Evolutionary conservation across 2,113 vertebrate genomes (phyloP).

Genomic region (Cavia porcellus): DNA sequence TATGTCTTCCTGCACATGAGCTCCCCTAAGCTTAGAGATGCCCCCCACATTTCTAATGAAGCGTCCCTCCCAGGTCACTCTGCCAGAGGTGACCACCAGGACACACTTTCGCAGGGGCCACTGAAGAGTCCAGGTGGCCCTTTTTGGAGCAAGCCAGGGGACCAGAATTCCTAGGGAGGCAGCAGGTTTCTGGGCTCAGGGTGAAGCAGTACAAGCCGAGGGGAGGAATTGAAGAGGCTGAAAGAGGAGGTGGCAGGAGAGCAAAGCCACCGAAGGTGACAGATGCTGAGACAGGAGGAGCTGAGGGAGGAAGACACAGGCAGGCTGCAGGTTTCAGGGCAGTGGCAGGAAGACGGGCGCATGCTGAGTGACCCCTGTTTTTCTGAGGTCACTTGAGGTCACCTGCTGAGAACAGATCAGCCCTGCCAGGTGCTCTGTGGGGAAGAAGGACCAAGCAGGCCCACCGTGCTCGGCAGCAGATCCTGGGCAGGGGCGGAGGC

Average conservation of each 20-base stretch:
- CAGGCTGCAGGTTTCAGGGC: neutral
- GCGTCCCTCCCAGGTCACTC: neutral
- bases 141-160: neutral
- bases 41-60: neutral
- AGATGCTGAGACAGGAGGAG: neutral
- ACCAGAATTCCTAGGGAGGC: neutral
- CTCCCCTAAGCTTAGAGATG: neutral
- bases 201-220: neutral
- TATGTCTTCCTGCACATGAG: neutral
- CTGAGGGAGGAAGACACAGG: neutral
- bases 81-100: no score
- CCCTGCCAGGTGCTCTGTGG: neutral
- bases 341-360: neutral
- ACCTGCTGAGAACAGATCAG: neutral
- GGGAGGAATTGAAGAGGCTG: neutral
- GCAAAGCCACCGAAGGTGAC: neutral
- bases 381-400: neutral
- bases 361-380: neutral
- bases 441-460: neutral
- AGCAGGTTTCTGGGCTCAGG: neutral
- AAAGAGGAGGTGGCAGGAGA: neutral
- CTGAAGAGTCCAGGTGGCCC: neutral
- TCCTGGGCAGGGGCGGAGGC: conserved; percentile 39
- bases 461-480: neutral
- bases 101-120: neutral